These are phyloP conservation scores for Leptinotarsa rubiginosa DNA, from an alignment of 2,888 invertebrate genomes.

Conservation along the genomic window DNA sequence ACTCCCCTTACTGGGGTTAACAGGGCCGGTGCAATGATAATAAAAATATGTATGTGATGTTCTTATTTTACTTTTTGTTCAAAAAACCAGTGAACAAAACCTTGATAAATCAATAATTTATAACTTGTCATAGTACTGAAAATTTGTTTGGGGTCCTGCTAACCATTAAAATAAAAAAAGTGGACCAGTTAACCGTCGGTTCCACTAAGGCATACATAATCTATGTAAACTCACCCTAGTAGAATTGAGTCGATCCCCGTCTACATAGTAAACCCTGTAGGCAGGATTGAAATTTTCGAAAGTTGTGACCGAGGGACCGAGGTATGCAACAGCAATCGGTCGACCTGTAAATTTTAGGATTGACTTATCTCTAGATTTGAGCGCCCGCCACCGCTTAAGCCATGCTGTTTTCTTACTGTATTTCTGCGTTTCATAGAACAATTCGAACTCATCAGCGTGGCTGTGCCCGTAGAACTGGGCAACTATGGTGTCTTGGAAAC, in stretches of 20 bases:
- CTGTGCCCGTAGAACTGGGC: conserved; percentile 95
- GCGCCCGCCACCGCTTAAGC: conserved; percentile 44
- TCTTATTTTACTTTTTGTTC: too few species aligned
- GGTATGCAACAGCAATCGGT: conserved; percentile 88
- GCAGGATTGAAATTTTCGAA: conserved; percentile 93
- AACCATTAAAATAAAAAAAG: too few species aligned
- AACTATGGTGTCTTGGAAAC: conserved; percentile 88
- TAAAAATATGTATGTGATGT: too few species aligned
- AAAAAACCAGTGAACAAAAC: too few species aligned
- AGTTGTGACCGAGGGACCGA: conserved; percentile 94
- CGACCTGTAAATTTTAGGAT: conserved; percentile 64
- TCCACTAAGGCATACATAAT: too few species aligned
- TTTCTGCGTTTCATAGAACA: conserved; percentile 88
- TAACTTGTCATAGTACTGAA: too few species aligned
- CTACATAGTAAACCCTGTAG: conserved; percentile 94
- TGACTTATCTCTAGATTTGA: conserved; percentile 45
- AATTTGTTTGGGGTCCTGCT: too few species aligned
- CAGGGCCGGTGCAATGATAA: too few species aligned
- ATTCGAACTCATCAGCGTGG: conserved; percentile 92
- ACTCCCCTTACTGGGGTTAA: too few species aligned
- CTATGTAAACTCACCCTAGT: conserved; percentile 73
- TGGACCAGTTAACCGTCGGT: too few species aligned
- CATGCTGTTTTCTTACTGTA: conserved; percentile 69
- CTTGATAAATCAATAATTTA: too few species aligned
- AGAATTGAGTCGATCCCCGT: conserved; percentile 86